A percentile compares a stretch with the other conserved stretches of the same genome.
Conservation (phyloP, 2,888 invertebrate species). For the Synergus laeviventris region DNA sequence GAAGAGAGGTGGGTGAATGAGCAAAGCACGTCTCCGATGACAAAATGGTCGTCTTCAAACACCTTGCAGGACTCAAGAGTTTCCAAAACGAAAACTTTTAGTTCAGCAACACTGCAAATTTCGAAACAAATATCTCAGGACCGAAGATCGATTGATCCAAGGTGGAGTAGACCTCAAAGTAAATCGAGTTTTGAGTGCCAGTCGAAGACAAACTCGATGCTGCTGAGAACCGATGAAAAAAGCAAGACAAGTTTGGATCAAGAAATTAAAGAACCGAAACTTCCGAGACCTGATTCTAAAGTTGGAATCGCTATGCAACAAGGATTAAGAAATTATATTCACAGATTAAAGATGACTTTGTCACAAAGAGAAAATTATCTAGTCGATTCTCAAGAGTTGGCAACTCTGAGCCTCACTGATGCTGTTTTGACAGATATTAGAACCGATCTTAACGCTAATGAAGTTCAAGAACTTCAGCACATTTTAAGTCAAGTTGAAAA, state of each 20-base stretch:
- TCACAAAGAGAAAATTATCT: constrained; percentile 47
- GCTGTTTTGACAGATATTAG: constrained; percentile 58
- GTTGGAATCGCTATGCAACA: constrained; percentile 57
- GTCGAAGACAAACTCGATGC: constrained; percentile 15
- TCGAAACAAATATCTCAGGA: constrained; percentile 13
- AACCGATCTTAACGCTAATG: constrained; percentile 52
- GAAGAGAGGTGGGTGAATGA: constrained; percentile 3
- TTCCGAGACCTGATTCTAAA: constrained; percentile 56
- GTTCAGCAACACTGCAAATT: constrained; percentile 19
- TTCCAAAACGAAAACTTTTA: constrained; percentile 18
- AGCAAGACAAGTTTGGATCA: not conserved
- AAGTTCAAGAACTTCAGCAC: constrained; percentile 57
- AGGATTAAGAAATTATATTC: constrained; percentile 61
- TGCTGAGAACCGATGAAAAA: not conserved
- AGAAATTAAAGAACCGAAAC: constrained; percentile 43
- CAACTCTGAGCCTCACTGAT: constrained; percentile 60
- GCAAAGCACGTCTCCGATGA: not conserved
- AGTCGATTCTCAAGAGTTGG: constrained; percentile 53
- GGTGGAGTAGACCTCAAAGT: not conserved
- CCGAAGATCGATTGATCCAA: not conserved
- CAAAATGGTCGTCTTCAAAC: constrained; percentile 26
- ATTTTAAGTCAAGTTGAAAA: constrained; percentile 51
- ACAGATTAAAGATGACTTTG: constrained; percentile 58
- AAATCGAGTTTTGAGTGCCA: constrained; percentile 12
- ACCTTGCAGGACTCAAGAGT: not conserved